Conservation (phyloP, 1,140 invertebrate genomes). For the Sitophilus oryzae region DNA sequence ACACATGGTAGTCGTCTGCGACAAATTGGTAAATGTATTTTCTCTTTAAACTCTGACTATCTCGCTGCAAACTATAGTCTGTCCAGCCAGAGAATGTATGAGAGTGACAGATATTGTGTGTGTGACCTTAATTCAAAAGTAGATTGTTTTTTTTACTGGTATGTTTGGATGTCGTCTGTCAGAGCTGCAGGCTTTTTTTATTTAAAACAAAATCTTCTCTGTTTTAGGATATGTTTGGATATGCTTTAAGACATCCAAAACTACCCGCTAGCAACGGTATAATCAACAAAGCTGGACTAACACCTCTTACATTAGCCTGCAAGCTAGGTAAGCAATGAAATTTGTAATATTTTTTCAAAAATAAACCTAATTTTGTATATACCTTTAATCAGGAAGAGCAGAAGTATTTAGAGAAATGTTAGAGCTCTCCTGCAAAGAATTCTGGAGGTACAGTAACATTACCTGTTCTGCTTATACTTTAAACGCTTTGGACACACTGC, state of each 20-base stretch:
- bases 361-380: neutral
- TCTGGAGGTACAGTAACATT: slow-evolving; percentile 98
- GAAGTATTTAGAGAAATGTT: slow-evolving; percentile 97
- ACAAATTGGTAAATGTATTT: slow-evolving; percentile 71
- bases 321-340: slow-evolving; percentile 55
- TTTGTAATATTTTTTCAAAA: neutral
- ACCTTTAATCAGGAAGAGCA: slow-evolving; percentile 63
- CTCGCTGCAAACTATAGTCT: too few relatives aligned
- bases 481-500: slow-evolving; percentile 90
- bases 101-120: too few relatives aligned
- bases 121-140: too few relatives aligned
- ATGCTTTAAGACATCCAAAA: slow-evolving; percentile 90
- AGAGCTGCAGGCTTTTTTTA: neutral
- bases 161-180: too few relatives aligned
- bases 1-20: slow-evolving; percentile 96
- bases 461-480: slow-evolving; percentile 97
- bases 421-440: slow-evolving; percentile 90
- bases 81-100: too few relatives aligned
- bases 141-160: too few relatives aligned
- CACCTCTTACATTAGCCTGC: slow-evolving; percentile 91
- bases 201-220: neutral
- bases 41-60: neutral
- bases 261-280: slow-evolving; percentile 87
- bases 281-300: slow-evolving; percentile 81
- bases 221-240: slow-evolving; percentile 93